Evolutionary conservation across 2,888 invertebrate genomes (phyloP), one percentile per base, ranked within the genome.

Genomic region (Panopea generosa): DNA sequence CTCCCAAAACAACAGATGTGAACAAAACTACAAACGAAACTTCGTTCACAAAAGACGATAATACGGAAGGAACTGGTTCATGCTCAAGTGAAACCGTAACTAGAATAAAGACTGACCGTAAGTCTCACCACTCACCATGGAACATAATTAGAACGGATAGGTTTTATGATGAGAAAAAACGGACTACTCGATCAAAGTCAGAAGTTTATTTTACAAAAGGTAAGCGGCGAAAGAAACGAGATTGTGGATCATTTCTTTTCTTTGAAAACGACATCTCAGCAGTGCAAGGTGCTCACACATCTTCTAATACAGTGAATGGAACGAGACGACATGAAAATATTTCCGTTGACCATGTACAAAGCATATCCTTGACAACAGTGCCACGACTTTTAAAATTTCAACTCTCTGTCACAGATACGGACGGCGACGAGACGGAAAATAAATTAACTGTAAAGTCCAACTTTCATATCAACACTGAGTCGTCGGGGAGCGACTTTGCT

Each of bases 211-310:
- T 73, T 26, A 7, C 63, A 24, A 70, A 73, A 57, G 50, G 38
- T 11, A 53, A 47, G 49, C 55, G 63, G 14, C 62, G 70, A 2
- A 68, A 53, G 18, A 69, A 61, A 14, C 55, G 71, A 20, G 82
- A 82, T 18, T 78, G 62, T 74, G 82, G 82, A 2, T 82, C 82
- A 27, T 82, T 82, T 71, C 29, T 82, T 20, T 82, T 73, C 29
- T 76, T 82, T 56, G 73, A 82, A 49, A 43, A 67, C 24, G 40
- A 65, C 11, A 29, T 47, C 59, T 26, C 50, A 40, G 26, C 16
- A 43, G 49, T 14, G n/a, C 20, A n/a, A 52, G 47, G 18, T 22
- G 14, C 16, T 29, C 43, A 53, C 45, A 3, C 18, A 50, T 0
- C 52, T 38, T 1, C 22, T 29, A 4, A 53, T 11, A 4, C n/a